These are phyloP conservation scores for Nemotelus nigrinus DNA, from an alignment of 2,888 invertebrate genomes.

Conservation along the genomic window DNA sequence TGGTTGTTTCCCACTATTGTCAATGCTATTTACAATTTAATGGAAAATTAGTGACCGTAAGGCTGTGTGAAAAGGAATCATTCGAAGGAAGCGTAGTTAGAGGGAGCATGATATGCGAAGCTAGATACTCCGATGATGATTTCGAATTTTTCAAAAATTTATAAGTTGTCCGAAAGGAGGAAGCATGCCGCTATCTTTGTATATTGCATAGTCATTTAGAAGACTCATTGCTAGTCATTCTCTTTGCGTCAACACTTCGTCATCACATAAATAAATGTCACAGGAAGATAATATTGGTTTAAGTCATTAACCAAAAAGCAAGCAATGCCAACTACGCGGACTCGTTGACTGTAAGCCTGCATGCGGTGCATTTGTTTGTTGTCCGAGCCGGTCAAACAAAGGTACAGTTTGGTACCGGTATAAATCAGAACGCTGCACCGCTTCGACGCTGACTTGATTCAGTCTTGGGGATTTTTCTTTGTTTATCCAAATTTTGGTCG, in stretches of 20 bases:
- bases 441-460: slow-evolving; percentile 32
- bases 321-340: slow-evolving; percentile 50
- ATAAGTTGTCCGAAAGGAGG: neutral
- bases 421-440: slow-evolving; percentile 18
- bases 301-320: slow-evolving; percentile 55
- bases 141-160: neutral
- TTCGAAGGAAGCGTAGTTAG: no score
- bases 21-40: no score
- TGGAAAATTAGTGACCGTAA: no score
- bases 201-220: neutral
- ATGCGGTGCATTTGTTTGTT: slow-evolving; percentile 41
- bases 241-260: neutral
- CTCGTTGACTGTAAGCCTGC: slow-evolving; percentile 4
- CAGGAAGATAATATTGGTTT: slow-evolving; percentile 56
- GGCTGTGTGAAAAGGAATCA: no score
- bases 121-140: no score
- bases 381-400: slow-evolving; percentile 38
- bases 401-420: slow-evolving; percentile 35
- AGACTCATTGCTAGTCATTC: slow-evolving; percentile 9
- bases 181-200: neutral
- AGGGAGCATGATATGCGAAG: no score
- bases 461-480: slow-evolving; percentile 39
- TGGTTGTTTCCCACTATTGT: no score
- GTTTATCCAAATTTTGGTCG: slow-evolving; percentile 37
- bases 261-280: slow-evolving; percentile 51